Base-by-base conservation (phyloP, 2,113 vertebrate genomes). In the Caranx melampygus region DNA sequence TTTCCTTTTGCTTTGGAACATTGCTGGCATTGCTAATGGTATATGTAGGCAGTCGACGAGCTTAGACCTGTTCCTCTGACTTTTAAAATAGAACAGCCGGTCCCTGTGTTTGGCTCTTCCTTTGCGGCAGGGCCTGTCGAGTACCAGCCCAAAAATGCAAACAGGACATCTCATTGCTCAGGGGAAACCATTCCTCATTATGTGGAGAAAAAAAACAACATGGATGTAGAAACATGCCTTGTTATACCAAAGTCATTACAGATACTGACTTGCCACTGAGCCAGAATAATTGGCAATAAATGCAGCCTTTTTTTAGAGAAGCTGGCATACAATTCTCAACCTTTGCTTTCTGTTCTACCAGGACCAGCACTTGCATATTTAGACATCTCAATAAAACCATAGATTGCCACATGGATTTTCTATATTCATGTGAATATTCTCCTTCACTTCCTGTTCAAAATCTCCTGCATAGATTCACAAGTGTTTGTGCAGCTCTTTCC, bases 1-100 rank as follows among this genome's bases (percentile, higher is more conserved):
- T 91, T 93, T 92, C 91, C 90, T 88, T 91, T 89, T 80, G 81
- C 89, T 87, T 78, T 87, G 89, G 91, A 93, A 93, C 93, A 94
- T 93, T 94, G 90, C 88, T 93, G 64, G 72, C 88, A 92, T 94
- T 93, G 91, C 92, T 92, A 93, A 92, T 91, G 92, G 83, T 89
- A 92, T 85, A 93, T 93, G 90, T 87, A 87, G 92, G 92, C 88
- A 44, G 64, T 64, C 21, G 33, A 82, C 93, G 62, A 89, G 95
- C 87, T 79, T 68, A 83, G 91, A 94, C 94, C 90, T 92, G 94
- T 93, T 93, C 66, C 78, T 71, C 73, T 65, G 85, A 88, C 82
- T 89, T 92, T 88, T 91, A 93, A 94, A 94, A 94, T 92, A 91
- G 88, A 91, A 92, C 91, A 88, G 86, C 82, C 69, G 13, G 68